Evolutionary conservation across 2,888 invertebrate genomes (phyloP), one percentile per base, ranked within the genome.

Genomic region (Brachynemurus nebulosus): DNA sequence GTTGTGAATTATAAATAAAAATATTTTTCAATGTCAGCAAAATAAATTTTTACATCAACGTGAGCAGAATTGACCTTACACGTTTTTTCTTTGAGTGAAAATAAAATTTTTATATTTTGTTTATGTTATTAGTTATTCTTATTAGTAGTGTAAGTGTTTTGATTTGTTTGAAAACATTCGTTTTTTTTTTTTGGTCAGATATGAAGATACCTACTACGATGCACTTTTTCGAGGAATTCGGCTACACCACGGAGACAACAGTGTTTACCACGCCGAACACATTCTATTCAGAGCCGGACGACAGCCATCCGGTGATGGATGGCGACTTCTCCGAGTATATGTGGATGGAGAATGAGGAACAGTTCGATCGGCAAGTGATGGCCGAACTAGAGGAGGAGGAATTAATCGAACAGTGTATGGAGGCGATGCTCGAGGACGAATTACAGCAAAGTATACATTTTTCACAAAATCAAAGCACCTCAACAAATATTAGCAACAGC

Each of bases 331-430:
- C 86, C 0, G 90, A 91, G 57, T 90, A 89, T 59, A 74, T 90
- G 72, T 91, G 91, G 92, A 91, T 91, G 90, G 91, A 90, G 60
- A 83, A 89, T 56, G 85, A 90, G 57, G 91, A 92, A 57, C 90
- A 90, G 58, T 90, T 90, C 59, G 90, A 92, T 57, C 85, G 86
- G 63, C 83, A 86, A 75, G 86, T 88, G 48, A 73, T 88, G 69
- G 82, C 86, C 61, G 80, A 88, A 57, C 60, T 89, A 16, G 88
- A 89, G 58, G 89, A 89, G 56, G 88, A 89, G 56, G 88, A 86
- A 9, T 61, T 88, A 11, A 86, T 88, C 82, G 83, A 88, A 58
- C 84, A 89, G 59, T 89, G 88, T 59, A 76, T 86, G 53, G 84
- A 86, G 56, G 86, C 85, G 4, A 86, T 86, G 80, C 57, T 84